Evolutionary conservation across 2,888 invertebrate species (phyloP), one percentile per base, ranked within the genome.

Genomic region (Cheiracanthium punctorium): DNA sequence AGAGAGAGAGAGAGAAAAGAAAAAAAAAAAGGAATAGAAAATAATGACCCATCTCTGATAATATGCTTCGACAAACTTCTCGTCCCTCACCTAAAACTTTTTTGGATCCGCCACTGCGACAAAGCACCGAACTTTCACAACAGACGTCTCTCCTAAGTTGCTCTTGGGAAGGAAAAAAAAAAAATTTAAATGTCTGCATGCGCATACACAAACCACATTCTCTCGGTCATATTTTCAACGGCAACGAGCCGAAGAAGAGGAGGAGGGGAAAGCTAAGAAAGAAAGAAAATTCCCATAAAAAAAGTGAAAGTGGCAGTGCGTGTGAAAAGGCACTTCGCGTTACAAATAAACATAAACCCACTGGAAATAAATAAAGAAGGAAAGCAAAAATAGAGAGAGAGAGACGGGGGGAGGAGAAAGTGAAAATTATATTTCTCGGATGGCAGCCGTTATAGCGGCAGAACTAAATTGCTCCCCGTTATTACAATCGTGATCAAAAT

Each of bases 341-440:
- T 58, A 58, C 58, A 58, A 58, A 58, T 58, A 58, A 58, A 58
- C 58, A 58, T 58, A 58, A 58, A 58, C 58, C 58, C 58, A 58
- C 17, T 24, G 58, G 17, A 58, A 58, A 58, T 8, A 17, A 48
- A n/a, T n/a, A n/a, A n/a, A n/a, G n/a, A n/a, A n/a, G n/a, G n/a
- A n/a, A n/a, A n/a, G n/a, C n/a, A n/a, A n/a, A n/a, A n/a, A n/a
- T n/a, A n/a, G n/a, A n/a, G n/a, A n/a, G n/a, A n/a, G n/a, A n/a
- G n/a, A n/a, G n/a, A n/a, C n/a, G 43, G 14, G 43, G 43, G 43
- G 43, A 48, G 43, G 20, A 58, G 58, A 58, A 58, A 58, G 58
- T 58, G 58, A 58, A 58, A 58, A 58, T 58, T 58, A 58, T 58
- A 24, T 58, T 58, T 58, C 58, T 20, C 58, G 58, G 24, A 58